phyloP scores from a whole-genome alignment of 2,888 invertebrate species.

The Sinohyriopsis cumingii region DNA sequence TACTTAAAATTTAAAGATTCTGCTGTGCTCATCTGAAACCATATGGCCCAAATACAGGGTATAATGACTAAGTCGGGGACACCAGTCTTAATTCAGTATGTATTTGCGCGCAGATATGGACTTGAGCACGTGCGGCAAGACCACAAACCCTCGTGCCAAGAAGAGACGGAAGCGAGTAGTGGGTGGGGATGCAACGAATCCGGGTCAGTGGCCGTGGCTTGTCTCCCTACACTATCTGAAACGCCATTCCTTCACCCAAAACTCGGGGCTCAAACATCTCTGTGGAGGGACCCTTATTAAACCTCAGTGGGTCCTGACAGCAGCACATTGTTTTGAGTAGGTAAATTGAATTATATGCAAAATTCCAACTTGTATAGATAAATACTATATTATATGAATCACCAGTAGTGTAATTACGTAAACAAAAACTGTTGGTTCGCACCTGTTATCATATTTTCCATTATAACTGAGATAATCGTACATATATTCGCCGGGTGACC shows the following conservation, averaged over 20 bases:
- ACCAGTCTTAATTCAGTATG: too few relatives aligned
- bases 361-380: background rate
- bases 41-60: too few relatives aligned
- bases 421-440: too few relatives aligned
- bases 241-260: conserved; percentile 37
- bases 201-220: conserved; percentile 61
- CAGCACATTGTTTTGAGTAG: conserved; percentile 60
- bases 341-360: conserved; percentile 7
- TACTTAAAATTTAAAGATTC: too few relatives aligned
- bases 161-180: conserved; percentile 52
- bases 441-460: too few relatives aligned
- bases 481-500: too few relatives aligned
- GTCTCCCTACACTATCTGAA: conserved; percentile 53
- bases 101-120: background rate
- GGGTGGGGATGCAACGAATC: conserved; percentile 47
- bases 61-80: too few relatives aligned
- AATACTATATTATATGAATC: too few relatives aligned
- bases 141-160: conserved; percentile 2
- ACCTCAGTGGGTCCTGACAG: conserved; percentile 56
- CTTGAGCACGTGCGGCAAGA: conserved; percentile 27
- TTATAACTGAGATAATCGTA: too few relatives aligned
- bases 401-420: too few relatives aligned
- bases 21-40: too few relatives aligned
- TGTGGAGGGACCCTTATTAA: conserved; percentile 57
- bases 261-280: conserved; percentile 48